Conservation (phyloP, 2,113 vertebrate species). For the Mohoua ochrocephala region DNA sequence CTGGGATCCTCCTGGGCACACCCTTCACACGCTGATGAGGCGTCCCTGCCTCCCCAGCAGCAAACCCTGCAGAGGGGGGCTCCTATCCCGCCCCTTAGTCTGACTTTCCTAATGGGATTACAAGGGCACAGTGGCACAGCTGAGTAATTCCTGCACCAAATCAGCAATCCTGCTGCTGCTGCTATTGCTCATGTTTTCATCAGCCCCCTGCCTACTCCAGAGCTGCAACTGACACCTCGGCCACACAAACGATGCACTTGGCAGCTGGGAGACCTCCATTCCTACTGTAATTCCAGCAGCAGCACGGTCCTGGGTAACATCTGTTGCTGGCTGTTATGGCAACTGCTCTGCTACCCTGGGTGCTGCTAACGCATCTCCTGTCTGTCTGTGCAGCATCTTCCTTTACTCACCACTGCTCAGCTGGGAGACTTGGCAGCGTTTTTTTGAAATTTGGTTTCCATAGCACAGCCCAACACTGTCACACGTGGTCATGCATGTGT, state of each 20-base stretch:
- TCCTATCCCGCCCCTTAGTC: rapidly evolving
- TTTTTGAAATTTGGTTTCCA: background rate
- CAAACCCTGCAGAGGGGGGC: background rate
- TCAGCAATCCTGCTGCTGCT: background rate
- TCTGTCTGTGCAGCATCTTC: background rate
- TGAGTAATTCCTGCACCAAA: background rate
- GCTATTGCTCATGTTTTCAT: background rate
- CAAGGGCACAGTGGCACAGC: background rate
- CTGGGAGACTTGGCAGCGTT: background rate
- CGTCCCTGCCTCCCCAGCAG: background rate
- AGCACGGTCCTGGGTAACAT: background rate
- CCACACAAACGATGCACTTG: background rate
- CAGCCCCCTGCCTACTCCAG: background rate
- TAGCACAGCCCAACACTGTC: background rate
- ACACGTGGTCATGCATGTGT: rapidly evolving
- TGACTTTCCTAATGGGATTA: background rate
- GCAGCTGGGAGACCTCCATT: background rate
- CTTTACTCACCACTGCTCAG: background rate
- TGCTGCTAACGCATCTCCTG: slow-evolving; percentile 9
- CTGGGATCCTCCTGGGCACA: rapidly evolving
- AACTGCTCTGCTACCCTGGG: slow-evolving; percentile 35
- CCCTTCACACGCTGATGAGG: rapidly evolving
- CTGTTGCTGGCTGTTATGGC: slow-evolving; percentile 28
- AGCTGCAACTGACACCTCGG: background rate
- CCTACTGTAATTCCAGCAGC: background rate